Conservation (phyloP, 2,113 vertebrate species). For the Poeciliopsis turrubarensis region DNA sequence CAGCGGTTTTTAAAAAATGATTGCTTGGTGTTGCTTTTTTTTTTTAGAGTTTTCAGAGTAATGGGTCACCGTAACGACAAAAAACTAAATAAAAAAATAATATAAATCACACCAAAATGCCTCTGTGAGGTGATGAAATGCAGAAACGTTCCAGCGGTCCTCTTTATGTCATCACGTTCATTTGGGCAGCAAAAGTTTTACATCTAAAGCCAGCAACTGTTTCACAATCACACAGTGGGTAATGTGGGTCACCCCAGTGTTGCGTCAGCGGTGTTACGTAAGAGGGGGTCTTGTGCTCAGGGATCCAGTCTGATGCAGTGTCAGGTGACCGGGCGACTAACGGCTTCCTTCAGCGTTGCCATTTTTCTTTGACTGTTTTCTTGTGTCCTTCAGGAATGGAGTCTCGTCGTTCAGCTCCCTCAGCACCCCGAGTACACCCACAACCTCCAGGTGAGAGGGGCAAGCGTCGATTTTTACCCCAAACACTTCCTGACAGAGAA, state of each 20-base stretch:
- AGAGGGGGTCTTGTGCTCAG: conserved; percentile 26
- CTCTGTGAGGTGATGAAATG: not conserved
- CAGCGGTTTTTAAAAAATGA: not conserved
- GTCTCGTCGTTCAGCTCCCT: conserved; percentile 42
- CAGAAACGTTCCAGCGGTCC: not conserved
- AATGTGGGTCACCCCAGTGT: conserved; percentile 30
- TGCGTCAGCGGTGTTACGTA: conserved; percentile 22
- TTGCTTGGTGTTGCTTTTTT: not conserved
- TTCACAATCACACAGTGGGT: conserved; percentile 7
- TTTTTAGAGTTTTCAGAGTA: not conserved
- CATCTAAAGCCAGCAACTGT: not conserved
- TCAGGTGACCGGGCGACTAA: conserved; percentile 1
- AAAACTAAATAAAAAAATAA: not conserved
- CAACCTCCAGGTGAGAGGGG: conserved; percentile 63
- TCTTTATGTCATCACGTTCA: not conserved
- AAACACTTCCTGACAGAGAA: not conserved
- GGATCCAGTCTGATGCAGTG: not conserved
- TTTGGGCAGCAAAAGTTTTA: not conserved
- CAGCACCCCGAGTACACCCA: conserved; percentile 59
- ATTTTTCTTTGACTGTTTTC: conserved; percentile 21
- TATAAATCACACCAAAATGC: not conserved
- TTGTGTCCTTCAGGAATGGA: conserved; percentile 77
- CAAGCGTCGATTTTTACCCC: not conserved
- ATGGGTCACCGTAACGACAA: too few relatives aligned
- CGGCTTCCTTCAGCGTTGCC: conserved; percentile 19